Evolutionary conservation across 2,113 vertebrate genomes (phyloP).

Genomic region (Chionodraco myersi): DNA sequence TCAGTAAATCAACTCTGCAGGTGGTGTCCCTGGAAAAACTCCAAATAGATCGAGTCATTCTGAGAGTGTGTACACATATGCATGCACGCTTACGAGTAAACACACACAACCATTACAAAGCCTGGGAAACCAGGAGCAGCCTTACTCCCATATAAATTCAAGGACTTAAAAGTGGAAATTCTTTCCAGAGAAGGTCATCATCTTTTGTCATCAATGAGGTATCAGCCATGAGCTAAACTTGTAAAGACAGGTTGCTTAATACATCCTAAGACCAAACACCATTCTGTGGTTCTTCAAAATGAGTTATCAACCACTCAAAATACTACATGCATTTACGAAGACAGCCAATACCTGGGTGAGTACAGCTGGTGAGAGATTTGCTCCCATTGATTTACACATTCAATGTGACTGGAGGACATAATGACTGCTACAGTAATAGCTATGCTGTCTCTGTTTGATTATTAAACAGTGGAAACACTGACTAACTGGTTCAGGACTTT

Average conservation of each 20-base stretch:
- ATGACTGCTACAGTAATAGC: neutral
- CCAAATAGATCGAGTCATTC: slow-evolving; percentile 37
- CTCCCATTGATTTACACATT: slow-evolving; percentile 37
- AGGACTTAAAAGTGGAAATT: slow-evolving; percentile 60
- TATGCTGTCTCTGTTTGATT: slow-evolving; percentile 7
- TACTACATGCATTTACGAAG: neutral
- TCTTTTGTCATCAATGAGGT: slow-evolving; percentile 38
- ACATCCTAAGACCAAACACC: slow-evolving; percentile 16
- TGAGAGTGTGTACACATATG: neutral
- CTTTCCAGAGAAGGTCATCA: slow-evolving; percentile 70
- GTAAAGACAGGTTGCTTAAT: slow-evolving; percentile 45
- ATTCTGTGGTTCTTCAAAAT: slow-evolving; percentile 15
- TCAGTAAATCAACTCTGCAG: slow-evolving; percentile 62
- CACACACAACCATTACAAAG: slow-evolving; percentile 19
- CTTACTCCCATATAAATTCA: slow-evolving; percentile 38
- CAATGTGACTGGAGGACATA: slow-evolving; percentile 22
- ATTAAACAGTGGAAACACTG: slow-evolving; percentile 42
- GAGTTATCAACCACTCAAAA: slow-evolving; percentile 1
- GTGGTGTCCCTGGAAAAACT: slow-evolving; percentile 47
- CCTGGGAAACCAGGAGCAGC: slow-evolving; percentile 48
- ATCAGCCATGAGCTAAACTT: slow-evolving; percentile 47
- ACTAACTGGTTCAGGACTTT: slow-evolving; percentile 13
- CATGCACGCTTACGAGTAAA: slow-evolving; percentile 1
- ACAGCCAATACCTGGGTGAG: neutral
- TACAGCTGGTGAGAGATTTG: slow-evolving; percentile 9